Base-by-base conservation (phyloP, 1,140 invertebrate species). In the Drosophila nikananu region DNA sequence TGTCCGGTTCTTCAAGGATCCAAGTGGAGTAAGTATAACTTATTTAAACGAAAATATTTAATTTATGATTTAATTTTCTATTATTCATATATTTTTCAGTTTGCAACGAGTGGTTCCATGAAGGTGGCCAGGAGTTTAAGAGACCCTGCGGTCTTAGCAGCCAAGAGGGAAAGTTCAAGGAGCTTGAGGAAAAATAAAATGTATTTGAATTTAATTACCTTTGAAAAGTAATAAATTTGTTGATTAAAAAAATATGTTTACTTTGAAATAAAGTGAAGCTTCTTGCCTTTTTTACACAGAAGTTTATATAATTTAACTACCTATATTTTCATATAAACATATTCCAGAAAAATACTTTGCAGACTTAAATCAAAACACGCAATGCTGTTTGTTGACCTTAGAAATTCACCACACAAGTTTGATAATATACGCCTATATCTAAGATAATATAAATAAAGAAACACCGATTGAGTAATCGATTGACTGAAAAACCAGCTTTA, bases 1-100 rank as follows among this genome's bases (percentile, higher is more conserved):
- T 99, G 99, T 94, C 99, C 99, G 15, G 98, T 99, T 19, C 95
- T 99, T 13, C 95, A 97, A 9, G 99, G 99, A 52, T 97, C 97
- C 19, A 99, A 99, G 94, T 99, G 98, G 98, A 97, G 91, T 92
- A 44, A 81, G 89, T 96, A 21, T 0, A 6, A 23, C 12, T 6
- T 2, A 25, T 10, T 37, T 21, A 32, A 8, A 0, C 2, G 4
- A 17, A 37, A 13, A 4, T 52, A 32, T 8, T 32, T 32, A 32
- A 95, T n/a, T 37, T 99, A 30, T 13, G 19, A 37, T n/a, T n/a
- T n/a, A n/a, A 52, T 15, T 21, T 21, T 7, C 8, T 98, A 35
- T 42, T 55, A 10, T 42, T 42, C 35, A 10, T 55, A 15, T n/a
- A 23, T 12, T 25, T n/a, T 58, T 10, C 91, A 97, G 97, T 98